Conservation (phyloP, 2,113 vertebrate species). For the Grammatotria lemairii region DNA sequence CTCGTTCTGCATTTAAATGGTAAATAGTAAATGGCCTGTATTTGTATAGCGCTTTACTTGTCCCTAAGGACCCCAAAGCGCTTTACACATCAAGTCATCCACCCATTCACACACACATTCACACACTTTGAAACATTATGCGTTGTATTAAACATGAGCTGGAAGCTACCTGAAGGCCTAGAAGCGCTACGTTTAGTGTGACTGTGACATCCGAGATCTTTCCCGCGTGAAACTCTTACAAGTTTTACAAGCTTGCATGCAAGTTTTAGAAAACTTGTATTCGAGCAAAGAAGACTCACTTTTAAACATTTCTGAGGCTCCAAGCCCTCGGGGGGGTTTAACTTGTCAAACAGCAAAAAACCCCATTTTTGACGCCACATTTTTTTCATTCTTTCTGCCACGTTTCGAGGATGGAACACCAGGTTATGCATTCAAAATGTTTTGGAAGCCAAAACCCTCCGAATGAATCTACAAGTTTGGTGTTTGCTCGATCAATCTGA, state of each 20-base stretch:
- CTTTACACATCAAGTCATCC: neutral
- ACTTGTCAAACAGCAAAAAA: neutral
- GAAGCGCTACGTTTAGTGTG: neutral
- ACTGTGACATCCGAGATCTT: neutral
- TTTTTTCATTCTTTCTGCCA: neutral
- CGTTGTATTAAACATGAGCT: neutral
- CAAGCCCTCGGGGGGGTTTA: slow-evolving; percentile 16
- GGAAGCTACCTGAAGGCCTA: neutral
- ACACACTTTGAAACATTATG: neutral
- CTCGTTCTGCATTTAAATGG: neutral
- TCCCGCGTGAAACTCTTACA: neutral
- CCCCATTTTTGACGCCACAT: neutral
- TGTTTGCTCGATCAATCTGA: slow-evolving; percentile 19
- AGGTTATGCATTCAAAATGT: slow-evolving; percentile 30
- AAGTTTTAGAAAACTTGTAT: neutral
- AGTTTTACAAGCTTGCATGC: neutral
- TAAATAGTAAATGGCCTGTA: neutral
- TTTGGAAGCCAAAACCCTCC: slow-evolving; percentile 19
- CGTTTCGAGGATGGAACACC: slow-evolving; percentile 15
- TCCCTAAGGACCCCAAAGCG: neutral
- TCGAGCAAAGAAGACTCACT: neutral
- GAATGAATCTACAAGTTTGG: neutral
- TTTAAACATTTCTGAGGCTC: neutral
- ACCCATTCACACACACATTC: neutral
- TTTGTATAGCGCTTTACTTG: fast-evolving